Evolutionary conservation across 2,888 invertebrate species (phyloP), one percentile per base, ranked within the genome.

Genomic region (Diabrotica balteata): DNA sequence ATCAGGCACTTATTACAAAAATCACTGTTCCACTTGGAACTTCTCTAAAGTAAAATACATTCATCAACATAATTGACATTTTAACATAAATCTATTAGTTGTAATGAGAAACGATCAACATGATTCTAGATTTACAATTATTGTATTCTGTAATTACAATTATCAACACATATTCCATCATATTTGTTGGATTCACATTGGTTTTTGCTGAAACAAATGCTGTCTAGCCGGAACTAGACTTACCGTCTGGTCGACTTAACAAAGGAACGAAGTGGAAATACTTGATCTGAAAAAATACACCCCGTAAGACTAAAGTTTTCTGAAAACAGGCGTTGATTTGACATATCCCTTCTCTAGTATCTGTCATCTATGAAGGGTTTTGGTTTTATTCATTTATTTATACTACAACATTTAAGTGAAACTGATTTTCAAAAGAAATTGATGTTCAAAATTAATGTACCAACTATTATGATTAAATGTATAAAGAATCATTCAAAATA

Each of bases 201-300:
- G 69, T 66, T 69, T 73, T 73, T 77, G 78, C 79, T 78, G 80
- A 80, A 80, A 74, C 69, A 77, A 80, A 77, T 78, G 80, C 80
- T 77, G 83, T 84, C 84, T 84, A 84, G 84, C 81, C 87, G 85
- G 85, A 84, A 86, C 87, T 88, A 88, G 86, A 90, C 89, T 90
- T 89, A 90, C 89, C 89, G 86, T 88, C 88, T 82, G 85, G 84
- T 83, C 85, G 86, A 87, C 87, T 76, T 87, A 87, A 87, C 87
- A 82, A 83, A 84, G 83, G 86, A 86, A 88, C 87, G 87, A 86
- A 87, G 81, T 80, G 82, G 83, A 81, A 79, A 81, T 86, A 88
- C 88, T 88, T 83, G 83, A 84, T 83, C 91, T 91, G 91, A 90
- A 91, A 91, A 91, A 90, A 91, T 89, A 90, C 86, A 90, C 89